These are phyloP conservation scores for Coracias cyanogaster DNA, from an alignment of 2,797 vertebrate species.

Conservation along the genomic window DNA sequence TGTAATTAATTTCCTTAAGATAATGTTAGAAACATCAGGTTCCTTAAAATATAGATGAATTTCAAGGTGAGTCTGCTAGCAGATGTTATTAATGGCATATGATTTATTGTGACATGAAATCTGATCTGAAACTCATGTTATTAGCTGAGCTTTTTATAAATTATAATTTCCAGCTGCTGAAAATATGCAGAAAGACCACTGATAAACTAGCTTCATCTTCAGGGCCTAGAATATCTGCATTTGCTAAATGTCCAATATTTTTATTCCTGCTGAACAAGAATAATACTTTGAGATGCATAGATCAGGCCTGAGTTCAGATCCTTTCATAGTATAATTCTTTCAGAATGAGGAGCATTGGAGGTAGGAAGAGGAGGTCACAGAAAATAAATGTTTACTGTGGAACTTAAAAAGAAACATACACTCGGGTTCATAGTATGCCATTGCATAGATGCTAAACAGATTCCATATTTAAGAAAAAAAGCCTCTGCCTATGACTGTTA, in stretches of 20 bases:
- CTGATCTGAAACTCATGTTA: slow-evolving; percentile 73
- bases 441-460: not conserved
- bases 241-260: not conserved
- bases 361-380: not conserved
- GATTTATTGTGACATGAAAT: slow-evolving; percentile 77
- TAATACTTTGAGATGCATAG: not conserved
- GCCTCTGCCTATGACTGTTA: not conserved
- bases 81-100: slow-evolving; percentile 78
- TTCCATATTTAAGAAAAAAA: not conserved
- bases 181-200: slow-evolving; percentile 59
- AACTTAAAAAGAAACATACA: not conserved
- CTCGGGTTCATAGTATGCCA: not conserved
- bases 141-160: slow-evolving; percentile 76
- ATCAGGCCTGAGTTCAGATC: not conserved
- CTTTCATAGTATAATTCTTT: not conserved
- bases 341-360: not conserved
- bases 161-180: slow-evolving; percentile 72
- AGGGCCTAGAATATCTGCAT: not conserved
- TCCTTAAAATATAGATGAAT: slow-evolving; percentile 83
- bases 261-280: not conserved
- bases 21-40: slow-evolving; percentile 80
- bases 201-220: slow-evolving; percentile 50
- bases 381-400: not conserved
- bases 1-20: slow-evolving; percentile 83
- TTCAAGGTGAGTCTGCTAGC: slow-evolving; percentile 76